Conservation (phyloP, 2,113 vertebrate species). For the Microtus richardsoni region DNA sequence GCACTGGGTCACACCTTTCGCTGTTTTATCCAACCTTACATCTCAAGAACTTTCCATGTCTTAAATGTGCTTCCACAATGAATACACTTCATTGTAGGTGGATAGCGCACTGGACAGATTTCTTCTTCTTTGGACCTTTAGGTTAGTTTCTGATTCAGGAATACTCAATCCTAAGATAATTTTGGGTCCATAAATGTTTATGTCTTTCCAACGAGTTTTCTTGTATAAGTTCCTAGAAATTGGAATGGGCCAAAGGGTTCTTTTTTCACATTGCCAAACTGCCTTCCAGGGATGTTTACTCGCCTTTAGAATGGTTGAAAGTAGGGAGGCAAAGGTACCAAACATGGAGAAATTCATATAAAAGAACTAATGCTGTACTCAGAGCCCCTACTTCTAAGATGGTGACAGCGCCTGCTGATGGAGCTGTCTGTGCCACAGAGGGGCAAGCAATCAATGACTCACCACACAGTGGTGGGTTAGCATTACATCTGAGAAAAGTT, state of each 20-base stretch:
- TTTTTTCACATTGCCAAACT: not conserved
- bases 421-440: fast-evolving
- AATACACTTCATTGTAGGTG: not conserved
- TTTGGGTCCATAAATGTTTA: not conserved
- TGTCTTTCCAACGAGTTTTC: not conserved
- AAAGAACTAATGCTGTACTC: not conserved
- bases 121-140: not conserved
- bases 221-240: not conserved
- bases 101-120: not conserved
- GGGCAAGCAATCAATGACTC: not conserved
- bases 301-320: not conserved
- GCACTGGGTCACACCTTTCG: not conserved
- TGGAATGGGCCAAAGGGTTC: not conserved
- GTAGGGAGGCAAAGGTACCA: not conserved
- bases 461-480: fast-evolving
- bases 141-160: not conserved
- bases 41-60: not conserved
- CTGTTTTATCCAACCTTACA: not conserved
- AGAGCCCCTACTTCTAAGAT: not conserved
- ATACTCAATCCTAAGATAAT: not conserved
- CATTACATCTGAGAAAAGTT: not conserved
- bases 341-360: not conserved
- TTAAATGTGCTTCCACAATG: not conserved
- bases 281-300: not conserved
- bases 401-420: not conserved